Evolutionary conservation across 2,113 vertebrate species (phyloP).

Genomic region (Falcunculus frontatus): DNA sequence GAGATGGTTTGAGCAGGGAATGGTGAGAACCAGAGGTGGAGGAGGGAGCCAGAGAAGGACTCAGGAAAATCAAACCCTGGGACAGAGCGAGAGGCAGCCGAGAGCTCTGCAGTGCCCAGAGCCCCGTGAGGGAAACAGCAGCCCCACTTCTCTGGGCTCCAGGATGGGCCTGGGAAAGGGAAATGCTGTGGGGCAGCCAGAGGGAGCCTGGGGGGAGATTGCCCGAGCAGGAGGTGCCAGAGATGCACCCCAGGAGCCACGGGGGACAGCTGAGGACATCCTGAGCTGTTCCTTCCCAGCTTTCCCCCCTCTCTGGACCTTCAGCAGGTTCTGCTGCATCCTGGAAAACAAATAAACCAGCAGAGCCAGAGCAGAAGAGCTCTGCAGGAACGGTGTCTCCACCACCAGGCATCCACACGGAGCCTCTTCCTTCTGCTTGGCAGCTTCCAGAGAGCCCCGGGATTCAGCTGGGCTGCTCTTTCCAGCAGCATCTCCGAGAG

Average conservation of each 20-base stretch:
- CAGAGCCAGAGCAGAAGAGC: fast-evolving
- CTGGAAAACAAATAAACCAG: fast-evolving
- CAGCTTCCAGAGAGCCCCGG: fast-evolving
- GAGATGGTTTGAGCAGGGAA: neutral
- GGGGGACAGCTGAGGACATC: neutral
- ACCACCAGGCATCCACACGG: fast-evolving
- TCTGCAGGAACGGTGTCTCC: fast-evolving
- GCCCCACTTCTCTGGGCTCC: fast-evolving
- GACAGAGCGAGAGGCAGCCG: fast-evolving
- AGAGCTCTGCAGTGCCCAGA: fast-evolving
- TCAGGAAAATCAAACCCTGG: neutral
- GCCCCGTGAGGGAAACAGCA: neutral
- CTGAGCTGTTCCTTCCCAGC: neutral
- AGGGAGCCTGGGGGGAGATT: fast-evolving
- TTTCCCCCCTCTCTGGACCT: neutral
- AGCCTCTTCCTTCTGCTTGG: neutral
- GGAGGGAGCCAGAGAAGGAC: neutral
- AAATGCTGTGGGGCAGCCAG: neutral
- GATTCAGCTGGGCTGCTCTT: neutral
- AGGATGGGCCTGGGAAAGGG: neutral
- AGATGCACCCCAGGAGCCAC: fast-evolving
- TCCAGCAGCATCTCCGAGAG: neutral
- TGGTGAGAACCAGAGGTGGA: fast-evolving
- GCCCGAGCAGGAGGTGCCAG: fast-evolving
- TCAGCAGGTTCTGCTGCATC: neutral